These are phyloP conservation scores for Eunapius fragilis DNA, from an alignment of 37 sponge, comb jelly and placozoan species.

Conservation along the genomic window DNA sequence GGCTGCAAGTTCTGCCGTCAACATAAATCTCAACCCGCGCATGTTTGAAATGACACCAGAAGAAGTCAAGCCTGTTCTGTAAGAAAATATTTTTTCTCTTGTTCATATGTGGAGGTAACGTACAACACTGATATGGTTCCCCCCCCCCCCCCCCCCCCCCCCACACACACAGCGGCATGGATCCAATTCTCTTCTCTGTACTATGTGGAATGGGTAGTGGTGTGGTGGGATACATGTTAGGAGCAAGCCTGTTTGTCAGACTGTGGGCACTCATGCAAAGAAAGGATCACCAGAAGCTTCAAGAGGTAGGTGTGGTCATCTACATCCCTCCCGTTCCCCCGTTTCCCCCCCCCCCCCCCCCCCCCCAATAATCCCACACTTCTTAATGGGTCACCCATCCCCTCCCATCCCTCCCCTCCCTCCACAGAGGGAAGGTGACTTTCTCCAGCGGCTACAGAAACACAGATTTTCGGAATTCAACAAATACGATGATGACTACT, in stretches of 20 bases:
- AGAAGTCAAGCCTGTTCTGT: conserved; percentile 82
- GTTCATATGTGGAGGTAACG: too few relatives aligned
- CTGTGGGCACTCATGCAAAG: conserved; percentile 68
- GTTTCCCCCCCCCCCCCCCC: neutral
- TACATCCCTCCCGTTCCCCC: too few relatives aligned
- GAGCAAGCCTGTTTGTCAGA: conserved; percentile 63
- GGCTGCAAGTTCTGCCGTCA: conserved; percentile 54
- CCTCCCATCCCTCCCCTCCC: neutral
- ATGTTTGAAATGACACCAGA: conserved; percentile 79
- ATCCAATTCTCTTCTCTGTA: conserved; percentile 83
- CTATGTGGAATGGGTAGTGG: conserved; percentile 75
- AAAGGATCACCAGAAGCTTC: conserved; percentile 32
- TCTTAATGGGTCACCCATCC: too few relatives aligned
- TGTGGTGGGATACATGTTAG: conserved; percentile 54
- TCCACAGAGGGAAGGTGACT: conserved; percentile 79
- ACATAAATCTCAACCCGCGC: conserved; percentile 56
- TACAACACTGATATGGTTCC: too few relatives aligned
- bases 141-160: too few relatives aligned
- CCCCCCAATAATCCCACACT: neutral
- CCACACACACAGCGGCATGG: conserved; percentile 92
- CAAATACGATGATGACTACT: conserved; percentile 95
- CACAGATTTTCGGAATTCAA: conserved; percentile 61
- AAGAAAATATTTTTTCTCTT: too few relatives aligned
- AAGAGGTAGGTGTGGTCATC: conserved; percentile 43
- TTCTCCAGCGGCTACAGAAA: conserved; percentile 66